Conservation (phyloP, 2,113 vertebrate species). For the Orientallactaga bullata region DNA sequence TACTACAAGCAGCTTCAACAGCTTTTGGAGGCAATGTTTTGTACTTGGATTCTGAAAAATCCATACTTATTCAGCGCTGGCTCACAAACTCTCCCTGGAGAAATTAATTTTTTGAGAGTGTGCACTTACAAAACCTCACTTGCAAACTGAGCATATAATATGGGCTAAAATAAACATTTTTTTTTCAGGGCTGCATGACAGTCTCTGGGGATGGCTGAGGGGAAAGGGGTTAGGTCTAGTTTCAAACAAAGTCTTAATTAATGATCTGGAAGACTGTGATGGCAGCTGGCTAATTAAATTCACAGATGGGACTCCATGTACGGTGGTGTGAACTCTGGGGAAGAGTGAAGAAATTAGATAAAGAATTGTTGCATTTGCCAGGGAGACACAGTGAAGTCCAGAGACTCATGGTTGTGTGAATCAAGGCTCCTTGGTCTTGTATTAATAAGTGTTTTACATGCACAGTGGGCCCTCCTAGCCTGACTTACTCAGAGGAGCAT, state of each 20-base stretch:
- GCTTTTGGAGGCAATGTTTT: background rate
- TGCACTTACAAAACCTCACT: background rate
- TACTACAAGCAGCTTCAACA: background rate
- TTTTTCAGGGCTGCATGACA: conserved; percentile 17
- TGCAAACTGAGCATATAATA: background rate
- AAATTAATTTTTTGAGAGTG: conserved; percentile 44
- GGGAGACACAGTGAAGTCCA: background rate
- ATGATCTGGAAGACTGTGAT: conserved; percentile 79
- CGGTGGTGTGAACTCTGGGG: conserved; percentile 71
- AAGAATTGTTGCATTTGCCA: conserved; percentile 30
- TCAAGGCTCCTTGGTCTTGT: background rate
- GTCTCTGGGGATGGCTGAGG: conserved; percentile 39
- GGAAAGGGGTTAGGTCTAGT: conserved; percentile 62
- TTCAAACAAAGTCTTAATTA: conserved; percentile 85
- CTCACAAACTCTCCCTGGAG: background rate
- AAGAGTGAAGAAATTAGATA: conserved; percentile 66
- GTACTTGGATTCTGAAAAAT: conserved; percentile 44
- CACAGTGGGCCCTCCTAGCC: no score
- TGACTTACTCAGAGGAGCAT: background rate
- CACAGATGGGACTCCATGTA: conserved; percentile 79
- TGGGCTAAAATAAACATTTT: background rate
- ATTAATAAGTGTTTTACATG: background rate
- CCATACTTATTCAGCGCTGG: background rate
- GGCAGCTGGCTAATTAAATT: conserved; percentile 84
- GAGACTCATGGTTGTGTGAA: background rate